Evolutionary conservation across 2,888 invertebrate genomes (phyloP), one percentile per base, ranked within the genome.

Genomic region (Malacosoma neustria): DNA sequence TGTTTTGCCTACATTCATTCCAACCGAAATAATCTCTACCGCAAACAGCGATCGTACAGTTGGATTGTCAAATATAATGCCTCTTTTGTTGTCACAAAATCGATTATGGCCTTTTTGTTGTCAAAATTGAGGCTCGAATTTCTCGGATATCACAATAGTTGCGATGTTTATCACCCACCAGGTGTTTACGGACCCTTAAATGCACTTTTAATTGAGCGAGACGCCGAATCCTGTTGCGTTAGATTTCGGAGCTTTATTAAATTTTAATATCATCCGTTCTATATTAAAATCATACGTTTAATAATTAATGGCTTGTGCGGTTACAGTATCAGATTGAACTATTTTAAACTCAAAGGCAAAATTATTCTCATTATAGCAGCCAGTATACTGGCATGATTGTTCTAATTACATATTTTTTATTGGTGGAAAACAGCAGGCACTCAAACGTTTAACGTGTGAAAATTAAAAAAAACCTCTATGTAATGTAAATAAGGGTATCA

Each of bases 91-190:
- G 48, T 60, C 65, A 68, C 58, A 74, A 82, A 85, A 84, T 84
- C 85, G 85, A 85, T 85, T 85, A 84, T 72, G 67, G 74, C 72
- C 82, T 84, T 84, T 85, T 84, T 84, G 85, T 82, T 84, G 81
- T 84, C 82, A 82, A 81, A 84, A 81, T 81, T 80, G 82, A 77
- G 82, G 82, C 71, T 82, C 71, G 61, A 72, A 75, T 72, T 74
- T 85, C 85, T 82, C 76, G 69, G 65, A 72, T 80, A 75, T 58
- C 74, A 77, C 72, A 76, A 82, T 84, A 81, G 82, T 82, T 76
- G 48, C 67, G 82, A 84, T 84, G 77, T 74, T 79, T 80, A 84
- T 82, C 82, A 57, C 39, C 48, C 22, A 51, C 84, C 85, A 84
- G 84, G 82, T 85, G 84, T 57, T 58, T 66, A 46, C 38, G 49